These are phyloP conservation scores for Pyrgilauda ruficollis DNA, from an alignment of 2,113 vertebrate genomes.

Conservation along the genomic window DNA sequence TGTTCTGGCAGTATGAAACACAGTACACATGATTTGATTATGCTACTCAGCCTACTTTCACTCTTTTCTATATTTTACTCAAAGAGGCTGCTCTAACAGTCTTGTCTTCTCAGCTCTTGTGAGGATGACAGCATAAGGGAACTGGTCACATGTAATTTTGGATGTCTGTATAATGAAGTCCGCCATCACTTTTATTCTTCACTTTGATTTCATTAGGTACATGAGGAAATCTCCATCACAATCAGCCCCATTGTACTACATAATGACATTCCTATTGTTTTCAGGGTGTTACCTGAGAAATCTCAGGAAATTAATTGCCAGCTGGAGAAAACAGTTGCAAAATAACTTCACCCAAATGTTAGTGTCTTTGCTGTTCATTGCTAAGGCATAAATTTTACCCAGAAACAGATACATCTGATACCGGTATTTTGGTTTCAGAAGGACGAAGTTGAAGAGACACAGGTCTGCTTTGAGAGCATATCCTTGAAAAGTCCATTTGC, in stretches of 20 bases:
- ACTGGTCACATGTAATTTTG: background rate
- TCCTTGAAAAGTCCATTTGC: background rate
- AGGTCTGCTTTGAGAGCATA: background rate
- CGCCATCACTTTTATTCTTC: background rate
- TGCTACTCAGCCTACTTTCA: background rate
- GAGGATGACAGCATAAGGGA: background rate
- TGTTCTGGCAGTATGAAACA: background rate
- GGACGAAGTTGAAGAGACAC: background rate
- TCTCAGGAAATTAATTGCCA: background rate
- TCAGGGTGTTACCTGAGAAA: background rate
- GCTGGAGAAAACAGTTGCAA: background rate
- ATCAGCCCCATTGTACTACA: background rate
- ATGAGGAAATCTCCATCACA: background rate
- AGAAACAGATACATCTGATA: conserved; percentile 6
- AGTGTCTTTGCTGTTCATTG: background rate
- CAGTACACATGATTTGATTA: background rate
- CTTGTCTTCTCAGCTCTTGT: background rate
- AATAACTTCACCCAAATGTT: conserved; percentile 17
- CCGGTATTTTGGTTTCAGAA: background rate
- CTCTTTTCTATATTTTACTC: background rate
- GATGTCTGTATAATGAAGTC: background rate
- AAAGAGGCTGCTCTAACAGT: background rate
- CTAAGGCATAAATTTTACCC: background rate
- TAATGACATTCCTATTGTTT: background rate
- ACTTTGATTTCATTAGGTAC: background rate